Evolutionary conservation across 2,888 invertebrate genomes (phyloP).

Genomic region (Parapristionchus giblindavisi): DNA sequence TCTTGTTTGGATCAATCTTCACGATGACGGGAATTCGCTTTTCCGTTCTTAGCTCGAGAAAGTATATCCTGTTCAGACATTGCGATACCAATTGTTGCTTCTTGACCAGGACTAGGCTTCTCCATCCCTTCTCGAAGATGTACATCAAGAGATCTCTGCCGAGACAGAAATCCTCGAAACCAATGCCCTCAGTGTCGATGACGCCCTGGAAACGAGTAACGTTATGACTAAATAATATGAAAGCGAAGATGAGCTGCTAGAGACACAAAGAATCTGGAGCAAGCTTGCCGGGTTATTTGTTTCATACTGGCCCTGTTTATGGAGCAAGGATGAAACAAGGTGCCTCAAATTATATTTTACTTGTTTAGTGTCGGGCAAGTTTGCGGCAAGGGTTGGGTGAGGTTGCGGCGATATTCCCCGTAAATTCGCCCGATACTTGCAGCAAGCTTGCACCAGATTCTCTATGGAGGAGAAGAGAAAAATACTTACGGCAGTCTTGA

Average conservation of each 20-base stretch:
- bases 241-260: no score
- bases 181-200: constrained; percentile 97
- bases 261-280: no score
- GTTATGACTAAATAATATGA: background rate
- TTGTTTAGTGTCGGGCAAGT: no score
- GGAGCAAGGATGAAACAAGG: no score
- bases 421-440: no score
- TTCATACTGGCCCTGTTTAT: no score
- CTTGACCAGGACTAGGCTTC: constrained; percentile 98
- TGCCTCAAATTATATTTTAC: no score
- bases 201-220: constrained; percentile 82
- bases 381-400: no score
- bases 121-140: constrained; percentile 97
- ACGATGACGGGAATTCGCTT: constrained; percentile 97
- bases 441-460: no score
- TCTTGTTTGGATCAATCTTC: constrained; percentile 81
- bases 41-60: constrained; percentile 98
- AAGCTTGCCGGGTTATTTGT: no score
- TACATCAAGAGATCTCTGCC: constrained; percentile 97
- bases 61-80: constrained; percentile 92
- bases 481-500: constrained; percentile 89
- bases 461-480: no score
- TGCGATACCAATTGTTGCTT: constrained; percentile 97
- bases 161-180: constrained; percentile 98
- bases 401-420: no score